Base-by-base conservation (phyloP, 2,113 vertebrate genomes). In the Clarias macrocephalus region DNA sequence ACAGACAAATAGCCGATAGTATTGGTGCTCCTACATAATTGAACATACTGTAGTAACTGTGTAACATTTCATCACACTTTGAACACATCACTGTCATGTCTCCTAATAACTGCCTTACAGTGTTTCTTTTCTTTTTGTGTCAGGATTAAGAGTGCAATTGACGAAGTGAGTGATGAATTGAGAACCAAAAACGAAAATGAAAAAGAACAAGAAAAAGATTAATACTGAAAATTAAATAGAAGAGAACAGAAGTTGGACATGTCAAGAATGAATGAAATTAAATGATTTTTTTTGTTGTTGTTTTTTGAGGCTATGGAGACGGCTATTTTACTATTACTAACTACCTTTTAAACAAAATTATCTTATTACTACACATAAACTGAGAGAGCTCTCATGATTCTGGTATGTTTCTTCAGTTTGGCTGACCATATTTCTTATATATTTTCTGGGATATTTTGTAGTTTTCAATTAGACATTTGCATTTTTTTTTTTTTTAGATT, bases 71-170 rank as follows among this genome's bases (percentile, higher is more conserved):
- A 52, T 77, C 48, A 11, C 33, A 48, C 15, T 11, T 75, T 77
- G 1, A 25, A 15, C 9, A 48, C 37, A 52, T 12, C n/a, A n/a
- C n/a, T n/a, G n/a, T n/a, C 21, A 30, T 54, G 23, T 52, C 9
- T 42, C 23, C 25, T 48, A 0, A 48, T 75, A 25, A 52, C n/a
- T 79, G 16, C 12, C 25, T 54, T 56, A 56, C 48, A 56, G 23
- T 56, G n/a, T 12, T 79, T 56, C 12, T 52, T n/a, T 77, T 25
- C 48, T 54, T 65, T 83, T 52, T 83, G 30, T 54, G 0, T 60
- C 63, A 84, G 72, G 25, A 80, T 88, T 80, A 70, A 84, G 25
- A 56, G 8, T 62, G 62, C 82, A 52, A 80, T 88, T 33, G 72
- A 84, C 16, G 73, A 88, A 68, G 81, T 88, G 23, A 37, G 62